A percentile compares a stretch with the other conserved stretches of the same genome.
These are phyloP conservation scores for Amblyopsis hoosieri DNA, from an alignment of 2,797 vertebrate genomes.

Conservation along the genomic window DNA sequence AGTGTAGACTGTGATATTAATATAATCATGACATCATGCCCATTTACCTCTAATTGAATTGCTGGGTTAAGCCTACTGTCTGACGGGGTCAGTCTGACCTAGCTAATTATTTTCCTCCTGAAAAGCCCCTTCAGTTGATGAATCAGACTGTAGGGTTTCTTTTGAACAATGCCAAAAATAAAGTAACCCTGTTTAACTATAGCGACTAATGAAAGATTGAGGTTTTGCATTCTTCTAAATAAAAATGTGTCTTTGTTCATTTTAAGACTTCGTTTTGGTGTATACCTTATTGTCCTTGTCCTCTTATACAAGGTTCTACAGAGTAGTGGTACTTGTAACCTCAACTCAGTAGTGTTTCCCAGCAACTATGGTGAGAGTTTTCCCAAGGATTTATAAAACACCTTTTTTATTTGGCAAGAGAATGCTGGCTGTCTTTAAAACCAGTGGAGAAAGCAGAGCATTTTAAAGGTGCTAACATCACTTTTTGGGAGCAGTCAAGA, in stretches of 20 bases:
- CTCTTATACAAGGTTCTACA: conserved; percentile 51
- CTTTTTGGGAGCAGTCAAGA: conserved; percentile 13
- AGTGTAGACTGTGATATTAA: conserved; percentile 3
- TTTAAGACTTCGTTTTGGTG: conserved; percentile 27
- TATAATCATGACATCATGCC: not conserved
- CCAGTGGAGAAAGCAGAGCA: conserved; percentile 21
- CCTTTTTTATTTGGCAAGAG: conserved; percentile 76
- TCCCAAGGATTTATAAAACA: conserved; percentile 86
- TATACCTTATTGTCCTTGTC: conserved; percentile 39
- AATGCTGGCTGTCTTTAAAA: conserved; percentile 46
- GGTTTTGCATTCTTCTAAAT: conserved; percentile 21
- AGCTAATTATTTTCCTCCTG: conserved; percentile 64
- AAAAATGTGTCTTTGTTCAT: conserved; percentile 17
- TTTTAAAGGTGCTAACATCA: conserved; percentile 20
- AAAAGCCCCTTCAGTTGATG: conserved; percentile 64
- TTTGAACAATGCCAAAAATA: conserved; percentile 50
- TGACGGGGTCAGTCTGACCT: conserved; percentile 77
- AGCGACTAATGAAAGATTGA: conserved; percentile 36
- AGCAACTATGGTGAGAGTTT: conserved; percentile 90
- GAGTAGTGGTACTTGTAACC: conserved; percentile 73
- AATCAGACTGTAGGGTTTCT: conserved; percentile 55
- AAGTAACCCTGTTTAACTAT: conserved; percentile 39
- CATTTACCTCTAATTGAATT: conserved; percentile 7
- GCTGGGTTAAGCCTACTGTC: conserved; percentile 41
- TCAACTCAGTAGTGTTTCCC: conserved; percentile 82